phyloP scores from a whole-genome alignment of 2,888 invertebrate genomes.

The Druceiella hillmani region DNA sequence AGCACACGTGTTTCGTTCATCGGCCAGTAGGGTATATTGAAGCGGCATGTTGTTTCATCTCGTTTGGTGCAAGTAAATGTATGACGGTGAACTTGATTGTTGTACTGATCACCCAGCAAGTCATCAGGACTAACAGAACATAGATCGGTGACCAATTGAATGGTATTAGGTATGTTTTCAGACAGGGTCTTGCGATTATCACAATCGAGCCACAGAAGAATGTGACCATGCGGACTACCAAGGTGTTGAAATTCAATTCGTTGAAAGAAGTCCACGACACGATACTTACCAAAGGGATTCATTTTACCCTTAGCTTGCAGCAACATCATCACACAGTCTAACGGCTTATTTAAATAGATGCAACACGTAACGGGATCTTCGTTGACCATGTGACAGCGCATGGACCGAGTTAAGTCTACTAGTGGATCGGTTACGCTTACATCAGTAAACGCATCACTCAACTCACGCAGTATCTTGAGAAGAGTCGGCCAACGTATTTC shows the following conservation, averaged over 20 bases:
- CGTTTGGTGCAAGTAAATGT: slow-evolving; percentile 29
- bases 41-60: no score
- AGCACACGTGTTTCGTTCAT: no score
- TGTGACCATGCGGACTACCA: slow-evolving; percentile 26
- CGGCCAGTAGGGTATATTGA: no score
- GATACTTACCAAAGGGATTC: slow-evolving; percentile 26
- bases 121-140: slow-evolving; percentile 19
- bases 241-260: slow-evolving; percentile 25
- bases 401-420: no score
- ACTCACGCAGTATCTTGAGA: no score
- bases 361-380: slow-evolving; percentile 23
- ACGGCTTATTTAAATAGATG: slow-evolving; percentile 27
- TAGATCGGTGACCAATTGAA: slow-evolving; percentile 23
- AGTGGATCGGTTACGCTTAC: no score
- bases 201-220: slow-evolving; percentile 24
- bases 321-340: slow-evolving; percentile 19
- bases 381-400: no score
- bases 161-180: slow-evolving; percentile 18
- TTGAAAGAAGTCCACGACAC: slow-evolving; percentile 26
- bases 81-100: slow-evolving; percentile 27
- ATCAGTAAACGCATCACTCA: no score
- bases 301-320: slow-evolving; percentile 20
- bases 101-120: slow-evolving; percentile 21
- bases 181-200: slow-evolving; percentile 12
- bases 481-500: no score